phyloP scores from a whole-genome alignment of 1,140 invertebrate genomes.

The Drosophila orena region DNA sequence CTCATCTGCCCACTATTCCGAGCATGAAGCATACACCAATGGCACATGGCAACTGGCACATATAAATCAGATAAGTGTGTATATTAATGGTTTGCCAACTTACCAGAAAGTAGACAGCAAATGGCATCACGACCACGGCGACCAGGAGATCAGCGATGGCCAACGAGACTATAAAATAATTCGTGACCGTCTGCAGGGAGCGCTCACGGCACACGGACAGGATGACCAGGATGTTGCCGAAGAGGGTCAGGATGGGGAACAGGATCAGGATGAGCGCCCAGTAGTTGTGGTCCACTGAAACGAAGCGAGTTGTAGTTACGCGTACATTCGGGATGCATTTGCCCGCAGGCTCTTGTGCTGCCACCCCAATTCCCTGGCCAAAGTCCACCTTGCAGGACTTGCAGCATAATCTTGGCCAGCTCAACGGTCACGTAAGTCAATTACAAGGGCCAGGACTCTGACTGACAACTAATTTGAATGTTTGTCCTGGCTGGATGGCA shows the following conservation, averaged over 20 bases:
- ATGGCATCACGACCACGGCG: constrained; percentile 98
- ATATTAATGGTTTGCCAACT: constrained; percentile 84
- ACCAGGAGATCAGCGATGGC: constrained; percentile 99
- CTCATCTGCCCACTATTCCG: not conserved
- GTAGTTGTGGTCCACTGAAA: constrained; percentile 88
- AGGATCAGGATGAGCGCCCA: constrained; percentile 94
- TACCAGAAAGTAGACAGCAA: constrained; percentile 98
- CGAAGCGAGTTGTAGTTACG: too few species aligned
- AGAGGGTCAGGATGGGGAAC: constrained; percentile 96
- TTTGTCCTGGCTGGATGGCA: too few species aligned
- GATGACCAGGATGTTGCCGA: constrained; percentile 98
- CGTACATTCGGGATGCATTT: too few species aligned
- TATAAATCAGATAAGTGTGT: not conserved
- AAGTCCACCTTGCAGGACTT: too few species aligned
- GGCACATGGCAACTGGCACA: not conserved
- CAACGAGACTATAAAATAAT: constrained; percentile 99
- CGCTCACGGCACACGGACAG: constrained; percentile 95
- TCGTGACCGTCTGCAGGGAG: constrained; percentile 96
- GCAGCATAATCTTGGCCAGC: too few species aligned
- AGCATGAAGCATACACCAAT: not conserved
- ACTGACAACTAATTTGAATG: too few species aligned
- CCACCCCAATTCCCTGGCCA: too few species aligned
- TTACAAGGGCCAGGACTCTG: too few species aligned
- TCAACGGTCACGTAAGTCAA: too few species aligned
- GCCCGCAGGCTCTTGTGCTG: not conserved